Evolutionary conservation across 2,113 vertebrate species (phyloP).

Genomic region (Mormyrus iriodes): DNA sequence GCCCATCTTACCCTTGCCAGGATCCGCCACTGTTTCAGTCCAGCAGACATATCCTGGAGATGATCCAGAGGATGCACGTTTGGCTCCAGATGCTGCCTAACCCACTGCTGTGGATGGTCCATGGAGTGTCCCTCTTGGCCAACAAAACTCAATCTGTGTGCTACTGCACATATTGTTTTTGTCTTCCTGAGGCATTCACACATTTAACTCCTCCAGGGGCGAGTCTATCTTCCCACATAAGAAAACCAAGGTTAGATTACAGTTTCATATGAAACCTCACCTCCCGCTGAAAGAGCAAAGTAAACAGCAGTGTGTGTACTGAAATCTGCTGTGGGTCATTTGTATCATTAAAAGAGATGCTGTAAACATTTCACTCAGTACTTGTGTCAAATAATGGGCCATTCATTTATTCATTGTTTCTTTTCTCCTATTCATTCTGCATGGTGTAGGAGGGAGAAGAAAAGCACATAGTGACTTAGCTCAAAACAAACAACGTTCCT

Average conservation of each 20-base stretch:
- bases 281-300: background rate
- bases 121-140: background rate
- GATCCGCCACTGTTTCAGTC: background rate
- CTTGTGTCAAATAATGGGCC: background rate
- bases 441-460: background rate
- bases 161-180: background rate
- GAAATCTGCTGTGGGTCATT: background rate
- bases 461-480: background rate
- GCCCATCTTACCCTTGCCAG: background rate
- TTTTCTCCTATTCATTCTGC: background rate
- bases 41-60: background rate
- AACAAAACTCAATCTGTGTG: background rate
- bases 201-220: background rate
- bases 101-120: background rate
- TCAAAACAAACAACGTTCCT: background rate
- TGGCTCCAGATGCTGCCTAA: background rate
- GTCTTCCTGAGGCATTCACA: background rate
- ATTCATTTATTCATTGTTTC: background rate
- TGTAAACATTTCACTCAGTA: background rate
- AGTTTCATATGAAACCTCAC: background rate
- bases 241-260: constrained; percentile 1
- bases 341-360: background rate
- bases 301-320: background rate
- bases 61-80: background rate
- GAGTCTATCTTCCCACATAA: background rate